Percentiles rank a stretch among this genome's conserved stretches.
These are phyloP conservation scores for Lymantria monacha DNA, from an alignment of 2,888 invertebrate species.

Conservation along the genomic window DNA sequence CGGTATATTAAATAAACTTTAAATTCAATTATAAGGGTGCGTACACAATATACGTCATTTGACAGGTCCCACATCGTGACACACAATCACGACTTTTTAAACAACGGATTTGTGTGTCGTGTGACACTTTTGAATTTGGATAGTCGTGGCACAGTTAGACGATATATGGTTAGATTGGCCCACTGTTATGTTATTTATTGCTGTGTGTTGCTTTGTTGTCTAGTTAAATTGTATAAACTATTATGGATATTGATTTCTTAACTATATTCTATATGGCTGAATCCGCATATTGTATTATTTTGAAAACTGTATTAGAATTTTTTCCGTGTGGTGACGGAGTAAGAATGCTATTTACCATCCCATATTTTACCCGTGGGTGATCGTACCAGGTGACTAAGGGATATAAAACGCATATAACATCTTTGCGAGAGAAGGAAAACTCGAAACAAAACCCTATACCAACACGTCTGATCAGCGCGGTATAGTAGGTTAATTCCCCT, in stretches of 20 bases:
- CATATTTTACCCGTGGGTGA: too few relatives aligned
- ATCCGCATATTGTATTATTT: too few relatives aligned
- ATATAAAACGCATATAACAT: too few relatives aligned
- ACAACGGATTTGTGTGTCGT: slow-evolving; percentile 20
- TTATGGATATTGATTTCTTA: not conserved
- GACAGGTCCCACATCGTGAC: slow-evolving; percentile 49
- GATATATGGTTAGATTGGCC: slow-evolving; percentile 21
- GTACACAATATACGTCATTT: slow-evolving; percentile 27
- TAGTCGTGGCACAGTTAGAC: slow-evolving; percentile 24
- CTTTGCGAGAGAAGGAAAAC: too few relatives aligned
- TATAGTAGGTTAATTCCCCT: too few relatives aligned
- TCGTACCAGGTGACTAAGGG: too few relatives aligned
- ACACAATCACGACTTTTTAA: slow-evolving; percentile 51
- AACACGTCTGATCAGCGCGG: too few relatives aligned
- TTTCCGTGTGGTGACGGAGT: too few relatives aligned
- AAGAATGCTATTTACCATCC: too few relatives aligned
- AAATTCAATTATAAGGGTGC: slow-evolving; percentile 21
- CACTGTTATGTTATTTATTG: slow-evolving; percentile 25
- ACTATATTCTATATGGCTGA: not conserved
- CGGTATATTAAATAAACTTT: too few relatives aligned
- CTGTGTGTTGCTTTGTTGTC: slow-evolving; percentile 6
- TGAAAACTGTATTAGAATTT: too few relatives aligned
- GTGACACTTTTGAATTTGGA: slow-evolving; percentile 29
- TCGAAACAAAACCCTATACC: too few relatives aligned
- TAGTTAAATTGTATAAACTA: not conserved